These are phyloP conservation scores for Synaphobranchus kaupii DNA, from an alignment of 2,797 vertebrate genomes.

Conservation along the genomic window DNA sequence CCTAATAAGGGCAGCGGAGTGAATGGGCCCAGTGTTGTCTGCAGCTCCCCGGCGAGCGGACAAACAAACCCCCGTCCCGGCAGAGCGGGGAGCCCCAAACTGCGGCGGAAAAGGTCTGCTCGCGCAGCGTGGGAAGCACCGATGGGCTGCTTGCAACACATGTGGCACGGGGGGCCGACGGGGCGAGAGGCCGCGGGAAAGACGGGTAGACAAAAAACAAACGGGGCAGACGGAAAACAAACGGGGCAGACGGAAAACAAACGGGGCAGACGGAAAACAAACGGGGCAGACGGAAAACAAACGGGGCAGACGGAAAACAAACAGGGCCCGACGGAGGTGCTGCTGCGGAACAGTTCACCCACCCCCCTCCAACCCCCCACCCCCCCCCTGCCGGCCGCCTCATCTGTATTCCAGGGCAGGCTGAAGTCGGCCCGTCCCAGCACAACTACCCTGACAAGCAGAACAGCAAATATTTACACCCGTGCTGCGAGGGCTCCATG, in stretches of 20 bases:
- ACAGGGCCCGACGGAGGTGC: too few species aligned
- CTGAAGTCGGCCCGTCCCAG: slow-evolving; percentile 63
- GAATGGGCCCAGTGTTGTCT: slow-evolving; percentile 1
- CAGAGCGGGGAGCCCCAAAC: neutral
- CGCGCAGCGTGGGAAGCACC: neutral
- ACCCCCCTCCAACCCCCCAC: slow-evolving; percentile 54
- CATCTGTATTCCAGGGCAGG: slow-evolving; percentile 74
- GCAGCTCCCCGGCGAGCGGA: neutral
- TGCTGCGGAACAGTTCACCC: slow-evolving; percentile 51
- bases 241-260: too few species aligned
- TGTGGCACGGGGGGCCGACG: slow-evolving; percentile 48
- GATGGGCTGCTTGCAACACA: slow-evolving; percentile 35
- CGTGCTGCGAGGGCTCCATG: slow-evolving; percentile 53
- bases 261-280: slow-evolving; percentile 38
- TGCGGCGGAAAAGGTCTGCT: neutral
- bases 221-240: neutral
- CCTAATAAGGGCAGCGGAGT: neutral
- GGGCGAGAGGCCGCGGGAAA: slow-evolving; percentile 64
- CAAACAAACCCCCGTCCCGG: neutral
- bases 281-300: neutral
- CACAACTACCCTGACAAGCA: slow-evolving; percentile 73
- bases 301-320: too few species aligned
- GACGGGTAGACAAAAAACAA: slow-evolving; percentile 43
- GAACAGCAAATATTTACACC: slow-evolving; percentile 83
- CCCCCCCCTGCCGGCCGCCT: slow-evolving; percentile 45